Evolutionary conservation across 2,797 vertebrate genomes (phyloP), one percentile per base, ranked within the genome.

Genomic region (Dromococcyx pavoninus): DNA sequence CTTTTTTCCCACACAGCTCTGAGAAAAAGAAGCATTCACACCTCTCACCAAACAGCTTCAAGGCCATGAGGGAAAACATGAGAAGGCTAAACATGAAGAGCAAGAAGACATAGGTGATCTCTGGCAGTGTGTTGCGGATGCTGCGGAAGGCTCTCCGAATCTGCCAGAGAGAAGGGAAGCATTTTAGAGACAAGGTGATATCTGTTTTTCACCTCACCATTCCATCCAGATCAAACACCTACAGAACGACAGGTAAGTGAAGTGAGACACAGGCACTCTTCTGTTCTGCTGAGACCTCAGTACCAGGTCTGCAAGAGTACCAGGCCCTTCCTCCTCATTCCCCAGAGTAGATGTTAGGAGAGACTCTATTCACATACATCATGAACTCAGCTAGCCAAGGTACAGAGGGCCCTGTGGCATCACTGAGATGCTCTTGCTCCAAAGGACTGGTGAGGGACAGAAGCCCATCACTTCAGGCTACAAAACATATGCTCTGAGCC

Each of bases 71-170:
- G 69, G 99, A 99, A 96, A 99, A 99, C 76, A 99, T 98, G 43
- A 99, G 98, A 80, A 99, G 92, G 65, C 98, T 99, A 97, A 99
- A 99, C 95, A 99, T 98, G 94, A 99, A 99, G 95, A 99, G 97
- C 89, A 99, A 96, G 97, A 99, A 99, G 77, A 99, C 99, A 0
- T 98, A 98, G 76, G 98, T 97, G 97, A 99, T 98, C 97, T 99
- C 98, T 1, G 99, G 99, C 37, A 99, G 97, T 0, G 99, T 98
- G 77, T 99, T 99, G 69, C 98, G 98, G 96, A 99, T 99, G 97
- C 98, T 99, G 51, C 99, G 97, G 96, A 99, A 99, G 0, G 99
- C 98, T 87, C 99, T 97, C 28, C 99, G 98, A 53, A 99, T 98
- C 99, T 99, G 96, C 53, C 94, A 46, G 91, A 69, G 95, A 72